Evolutionary conservation across 1,140 invertebrate species (phyloP).

Genomic region (Hypothenemus hampei): DNA sequence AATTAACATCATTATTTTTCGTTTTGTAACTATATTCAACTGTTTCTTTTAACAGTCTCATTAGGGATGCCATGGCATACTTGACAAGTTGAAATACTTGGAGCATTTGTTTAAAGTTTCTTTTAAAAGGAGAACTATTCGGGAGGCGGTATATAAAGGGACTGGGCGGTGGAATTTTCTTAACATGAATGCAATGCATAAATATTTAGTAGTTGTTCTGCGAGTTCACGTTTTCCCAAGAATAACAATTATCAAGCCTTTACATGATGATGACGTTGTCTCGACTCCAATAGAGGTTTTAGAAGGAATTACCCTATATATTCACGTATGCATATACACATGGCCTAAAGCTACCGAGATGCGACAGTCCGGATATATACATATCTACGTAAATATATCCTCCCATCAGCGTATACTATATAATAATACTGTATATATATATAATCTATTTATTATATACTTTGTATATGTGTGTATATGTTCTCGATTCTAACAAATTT

Average conservation of each 20-base stretch:
- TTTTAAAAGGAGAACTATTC: too few relatives aligned
- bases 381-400: background rate
- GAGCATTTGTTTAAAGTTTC: slow-evolving; percentile 22
- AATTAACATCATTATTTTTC: too few relatives aligned
- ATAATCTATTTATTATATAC: background rate
- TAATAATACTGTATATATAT: too few relatives aligned
- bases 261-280: slow-evolving; percentile 12
- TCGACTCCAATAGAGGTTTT: slow-evolving; percentile 15
- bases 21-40: too few relatives aligned
- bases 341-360: slow-evolving; percentile 13
- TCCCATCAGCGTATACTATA: too few relatives aligned
- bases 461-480: slow-evolving; percentile 2
- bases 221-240: background rate
- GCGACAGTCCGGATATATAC: slow-evolving; percentile 13
- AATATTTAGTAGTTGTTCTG: slow-evolving; percentile 20
- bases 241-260: background rate
- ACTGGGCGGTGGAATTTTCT: too few relatives aligned
- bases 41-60: background rate
- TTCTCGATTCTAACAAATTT: slow-evolving; percentile 13
- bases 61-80: slow-evolving; percentile 21
- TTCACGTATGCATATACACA: too few relatives aligned
- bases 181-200: slow-evolving; percentile 19
- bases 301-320: slow-evolving; percentile 11
- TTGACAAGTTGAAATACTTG: slow-evolving; percentile 15
- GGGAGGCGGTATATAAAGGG: too few relatives aligned